A percentile compares a stretch with the other conserved stretches of the same genome.
Conservation (phyloP, 2,888 invertebrate species). For the Diarsia mendica region DNA sequence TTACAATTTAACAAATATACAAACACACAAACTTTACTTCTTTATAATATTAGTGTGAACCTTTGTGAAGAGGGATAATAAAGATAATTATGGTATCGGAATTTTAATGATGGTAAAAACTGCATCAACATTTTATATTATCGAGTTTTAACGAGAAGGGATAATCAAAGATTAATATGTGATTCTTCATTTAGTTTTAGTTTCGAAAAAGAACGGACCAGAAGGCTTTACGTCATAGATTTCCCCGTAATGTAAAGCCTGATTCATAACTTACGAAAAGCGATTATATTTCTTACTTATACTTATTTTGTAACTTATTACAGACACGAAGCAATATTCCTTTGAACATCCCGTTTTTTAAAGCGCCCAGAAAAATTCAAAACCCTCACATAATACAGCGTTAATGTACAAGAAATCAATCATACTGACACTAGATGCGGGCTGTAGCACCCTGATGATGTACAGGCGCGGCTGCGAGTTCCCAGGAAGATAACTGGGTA, state of each 20-base stretch:
- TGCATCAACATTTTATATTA: neutral
- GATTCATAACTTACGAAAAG: neutral
- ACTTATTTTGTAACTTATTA: constrained; percentile 6
- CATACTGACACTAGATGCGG: constrained; percentile 58
- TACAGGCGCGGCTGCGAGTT: constrained; percentile 68
- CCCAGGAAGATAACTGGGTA: constrained; percentile 79
- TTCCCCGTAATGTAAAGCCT: neutral
- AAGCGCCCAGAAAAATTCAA: constrained; percentile 30
- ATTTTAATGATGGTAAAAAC: neutral
- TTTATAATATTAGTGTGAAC: no score
- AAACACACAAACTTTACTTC: no score
- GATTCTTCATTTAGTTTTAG: neutral
- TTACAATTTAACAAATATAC: no score
- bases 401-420: constrained; percentile 67
- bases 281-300: neutral
- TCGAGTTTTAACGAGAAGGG: neutral
- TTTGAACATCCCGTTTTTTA: constrained; percentile 27
- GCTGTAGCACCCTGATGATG: constrained; percentile 63
- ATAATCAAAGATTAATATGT: neutral
- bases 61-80: no score
- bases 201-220: neutral
- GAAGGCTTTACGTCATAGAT: no score
- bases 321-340: neutral
- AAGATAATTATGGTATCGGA: neutral
- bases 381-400: constrained; percentile 40